phyloP scores from a whole-genome alignment of 2,113 vertebrate genomes.

The Tretioscincus oriximinensis region DNA sequence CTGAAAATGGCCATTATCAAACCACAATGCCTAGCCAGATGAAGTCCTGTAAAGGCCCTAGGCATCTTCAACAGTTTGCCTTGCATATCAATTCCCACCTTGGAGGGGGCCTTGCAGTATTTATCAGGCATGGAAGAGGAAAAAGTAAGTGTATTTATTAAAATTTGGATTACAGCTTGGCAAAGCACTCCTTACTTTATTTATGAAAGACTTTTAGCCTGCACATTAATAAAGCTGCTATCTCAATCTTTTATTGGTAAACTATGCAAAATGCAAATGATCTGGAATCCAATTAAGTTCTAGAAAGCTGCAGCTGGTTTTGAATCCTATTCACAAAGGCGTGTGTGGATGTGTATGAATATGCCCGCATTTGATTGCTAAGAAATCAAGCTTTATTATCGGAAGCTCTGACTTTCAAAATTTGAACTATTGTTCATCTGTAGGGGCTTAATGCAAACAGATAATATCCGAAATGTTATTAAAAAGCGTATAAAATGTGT shows the following conservation, averaged over 20 bases:
- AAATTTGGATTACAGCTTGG: slow-evolving; percentile 43
- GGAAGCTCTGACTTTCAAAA: slow-evolving; percentile 55
- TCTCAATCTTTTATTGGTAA: slow-evolving; percentile 72
- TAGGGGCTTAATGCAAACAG: slow-evolving; percentile 40
- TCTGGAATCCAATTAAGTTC: slow-evolving; percentile 73
- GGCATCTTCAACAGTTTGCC: slow-evolving; percentile 57
- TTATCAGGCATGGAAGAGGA: slow-evolving; percentile 40
- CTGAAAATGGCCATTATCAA: slow-evolving; percentile 71
- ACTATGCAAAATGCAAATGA: slow-evolving; percentile 75
- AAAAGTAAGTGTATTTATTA: slow-evolving; percentile 20
- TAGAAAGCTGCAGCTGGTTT: slow-evolving; percentile 70
- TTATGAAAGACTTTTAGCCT: slow-evolving; percentile 39
- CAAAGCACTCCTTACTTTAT: slow-evolving; percentile 30
- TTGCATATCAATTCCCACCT: slow-evolving; percentile 56
- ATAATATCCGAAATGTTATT: slow-evolving; percentile 55
- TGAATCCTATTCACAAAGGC: slow-evolving; percentile 60
- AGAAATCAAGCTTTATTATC: slow-evolving; percentile 67
- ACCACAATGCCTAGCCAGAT: slow-evolving; percentile 64
- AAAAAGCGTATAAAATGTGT: slow-evolving; percentile 59
- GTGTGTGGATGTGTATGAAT: slow-evolving; percentile 31
- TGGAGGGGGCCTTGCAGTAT: slow-evolving; percentile 39
- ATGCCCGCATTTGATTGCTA: slow-evolving; percentile 49
- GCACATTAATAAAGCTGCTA: slow-evolving; percentile 65
- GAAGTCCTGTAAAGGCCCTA: slow-evolving; percentile 56
- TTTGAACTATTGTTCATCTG: slow-evolving; percentile 51